Evolutionary conservation across 1,140 invertebrate species (phyloP).

Genomic region (Cryptotermes secundus): DNA sequence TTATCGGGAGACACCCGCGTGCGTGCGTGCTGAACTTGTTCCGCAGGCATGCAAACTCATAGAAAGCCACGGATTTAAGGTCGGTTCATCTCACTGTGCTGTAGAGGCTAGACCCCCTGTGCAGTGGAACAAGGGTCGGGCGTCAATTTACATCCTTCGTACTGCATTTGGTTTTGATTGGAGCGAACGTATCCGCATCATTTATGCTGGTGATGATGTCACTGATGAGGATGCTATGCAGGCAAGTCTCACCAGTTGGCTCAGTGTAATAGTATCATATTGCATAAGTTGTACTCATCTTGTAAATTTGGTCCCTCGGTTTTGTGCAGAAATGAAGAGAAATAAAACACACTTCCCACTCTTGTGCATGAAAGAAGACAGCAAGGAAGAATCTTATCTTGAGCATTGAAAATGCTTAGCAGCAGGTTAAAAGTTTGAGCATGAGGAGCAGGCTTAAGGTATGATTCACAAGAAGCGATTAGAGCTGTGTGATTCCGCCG

Average conservation of each 20-base stretch:
- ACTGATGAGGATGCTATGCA: constrained; percentile 91
- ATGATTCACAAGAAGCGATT: no score
- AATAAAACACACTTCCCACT: no score
- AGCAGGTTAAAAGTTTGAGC: no score
- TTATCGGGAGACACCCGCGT: constrained; percentile 76
- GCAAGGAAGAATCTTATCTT: no score
- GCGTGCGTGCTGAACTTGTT: constrained; percentile 62
- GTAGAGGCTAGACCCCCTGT: constrained; percentile 86
- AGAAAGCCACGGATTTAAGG: constrained; percentile 69
- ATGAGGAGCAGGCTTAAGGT: no score
- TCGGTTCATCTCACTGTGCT: constrained; percentile 76
- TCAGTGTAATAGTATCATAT: constrained; percentile 37
- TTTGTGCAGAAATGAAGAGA: neutral
- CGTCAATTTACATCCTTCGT: constrained; percentile 84
- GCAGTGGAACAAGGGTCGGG: constrained; percentile 87
- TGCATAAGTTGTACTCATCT: neutral
- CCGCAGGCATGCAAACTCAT: constrained; percentile 71
- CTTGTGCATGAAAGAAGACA: no score
- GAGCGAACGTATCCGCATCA: constrained; percentile 86
- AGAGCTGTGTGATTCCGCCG: no score
- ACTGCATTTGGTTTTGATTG: constrained; percentile 89
- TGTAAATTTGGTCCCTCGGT: neutral
- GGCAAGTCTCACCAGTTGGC: constrained; percentile 51
- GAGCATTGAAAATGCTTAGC: no score
- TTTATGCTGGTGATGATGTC: constrained; percentile 86